Evolutionary conservation across 2,797 vertebrate species (phyloP), one percentile per base, ranked within the genome.

Genomic region (Urocyon cinereoargenteus): DNA sequence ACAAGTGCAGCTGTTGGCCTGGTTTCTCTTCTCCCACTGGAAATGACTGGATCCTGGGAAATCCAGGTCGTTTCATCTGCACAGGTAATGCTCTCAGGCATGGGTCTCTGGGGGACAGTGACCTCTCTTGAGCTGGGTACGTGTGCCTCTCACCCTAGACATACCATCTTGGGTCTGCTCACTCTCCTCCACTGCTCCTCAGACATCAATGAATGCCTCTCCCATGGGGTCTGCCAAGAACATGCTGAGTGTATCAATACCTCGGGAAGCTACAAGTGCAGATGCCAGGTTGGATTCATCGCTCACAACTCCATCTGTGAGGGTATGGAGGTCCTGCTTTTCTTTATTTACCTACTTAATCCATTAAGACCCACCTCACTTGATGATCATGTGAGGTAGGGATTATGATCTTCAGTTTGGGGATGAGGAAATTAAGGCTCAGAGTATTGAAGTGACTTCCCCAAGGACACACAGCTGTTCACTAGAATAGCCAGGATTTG

Each of bases 1-100:
- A 89, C 19, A 9, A 0, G 1, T 98, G 97, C 55, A 85, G 22
- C n/a, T 98, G 97, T 31, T 7, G 15, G 0, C 14, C 11, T 6
- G 97, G 98, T 0, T 98, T 96, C 86, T 92, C 91, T 28, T 61
- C 93, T 28, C 61, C 62, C n/a, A 62, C 59, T 4, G 97, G 91
- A 51, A 21, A 83, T 12, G 2, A 0, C 45, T 96, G 96, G 97
- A 14, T 0, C 12, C 10, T 4, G 0, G 66, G 8, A n/a, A 85
- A 31, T 4, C 2, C 34, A 0, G 85, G 34, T 0, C 7, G 0
- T 13, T 92, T 96, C 22, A 1, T 18, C 40, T 96, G 94, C 2
- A 5, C 24, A 96, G 94, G 94, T 96, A 89, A 89, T 4, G 16
- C 8, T 6, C 19, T 49, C 9, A 24, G 75, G 49, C 0, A 1